Conservation (phyloP, 2,113 vertebrate species). For the Crotalus tigris region DNA sequence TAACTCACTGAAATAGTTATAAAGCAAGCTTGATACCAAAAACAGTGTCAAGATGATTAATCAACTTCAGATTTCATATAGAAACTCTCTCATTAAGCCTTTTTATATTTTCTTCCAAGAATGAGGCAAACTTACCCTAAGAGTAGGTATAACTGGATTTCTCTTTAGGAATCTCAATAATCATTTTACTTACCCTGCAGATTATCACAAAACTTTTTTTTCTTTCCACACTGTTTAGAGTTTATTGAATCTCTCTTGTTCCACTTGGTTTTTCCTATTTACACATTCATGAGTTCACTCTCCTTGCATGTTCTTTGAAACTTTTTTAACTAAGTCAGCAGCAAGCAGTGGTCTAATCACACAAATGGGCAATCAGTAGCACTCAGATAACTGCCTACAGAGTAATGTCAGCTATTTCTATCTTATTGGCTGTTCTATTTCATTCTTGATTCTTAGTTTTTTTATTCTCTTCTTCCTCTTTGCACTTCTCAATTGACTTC, state of each 20-base stretch:
- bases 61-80: neutral
- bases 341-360: neutral
- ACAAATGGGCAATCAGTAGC: neutral
- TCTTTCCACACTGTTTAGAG: neutral
- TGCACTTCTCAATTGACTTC: neutral
- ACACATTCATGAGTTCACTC: neutral
- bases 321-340: neutral
- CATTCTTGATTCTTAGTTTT: neutral
- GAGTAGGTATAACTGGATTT: too few relatives aligned
- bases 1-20: too few relatives aligned
- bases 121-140: neutral
- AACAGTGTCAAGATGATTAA: too few relatives aligned
- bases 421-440: neutral
- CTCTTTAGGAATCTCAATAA: too few relatives aligned
- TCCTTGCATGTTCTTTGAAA: neutral
- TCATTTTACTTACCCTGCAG: neutral
- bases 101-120: neutral
- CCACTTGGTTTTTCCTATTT: neutral
- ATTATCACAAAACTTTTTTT: neutral
- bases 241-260: neutral
- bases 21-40: too few relatives aligned
- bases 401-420: neutral
- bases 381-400: neutral
- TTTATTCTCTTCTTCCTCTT: neutral
- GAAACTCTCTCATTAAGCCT: neutral